Evolutionary conservation across 2,888 invertebrate species (phyloP).

Genomic region (Standfussiana lucernea): DNA sequence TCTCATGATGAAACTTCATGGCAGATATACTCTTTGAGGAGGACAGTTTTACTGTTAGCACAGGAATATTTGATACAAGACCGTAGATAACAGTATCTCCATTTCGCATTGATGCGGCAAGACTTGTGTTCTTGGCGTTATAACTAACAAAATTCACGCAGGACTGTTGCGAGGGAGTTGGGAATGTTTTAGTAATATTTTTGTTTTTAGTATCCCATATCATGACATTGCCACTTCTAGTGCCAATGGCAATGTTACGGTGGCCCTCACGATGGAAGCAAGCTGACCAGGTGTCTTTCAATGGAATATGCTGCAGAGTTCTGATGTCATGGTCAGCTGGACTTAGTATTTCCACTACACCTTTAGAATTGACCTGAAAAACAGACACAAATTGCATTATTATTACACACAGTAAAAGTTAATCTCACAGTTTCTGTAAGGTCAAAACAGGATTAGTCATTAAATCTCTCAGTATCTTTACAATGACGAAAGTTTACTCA

Average conservation of each 20-base stretch:
- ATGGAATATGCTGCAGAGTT: conserved; percentile 86
- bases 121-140: conserved; percentile 87
- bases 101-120: conserved; percentile 87
- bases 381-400: neutral
- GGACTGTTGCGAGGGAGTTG: conserved; percentile 82
- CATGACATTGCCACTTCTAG: conserved; percentile 86
- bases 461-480: neutral
- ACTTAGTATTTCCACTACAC: conserved; percentile 85
- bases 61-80: conserved; percentile 88
- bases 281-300: conserved; percentile 87
- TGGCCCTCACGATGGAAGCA: conserved; percentile 88
- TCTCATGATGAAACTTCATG: conserved; percentile 88
- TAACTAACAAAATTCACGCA: conserved; percentile 85
- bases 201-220: conserved; percentile 89
- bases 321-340: conserved; percentile 85
- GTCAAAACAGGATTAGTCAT: neutral
- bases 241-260: conserved; percentile 86
- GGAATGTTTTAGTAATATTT: conserved; percentile 86
- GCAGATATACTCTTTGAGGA: conserved; percentile 86
- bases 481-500: neutral
- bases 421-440: neutral
- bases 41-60: conserved; percentile 83
- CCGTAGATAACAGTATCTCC: conserved; percentile 89
- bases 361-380: conserved; percentile 87
- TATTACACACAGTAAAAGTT: neutral